Base-by-base conservation (phyloP, 2,888 invertebrate genomes). In the Drosophila rellima region DNA sequence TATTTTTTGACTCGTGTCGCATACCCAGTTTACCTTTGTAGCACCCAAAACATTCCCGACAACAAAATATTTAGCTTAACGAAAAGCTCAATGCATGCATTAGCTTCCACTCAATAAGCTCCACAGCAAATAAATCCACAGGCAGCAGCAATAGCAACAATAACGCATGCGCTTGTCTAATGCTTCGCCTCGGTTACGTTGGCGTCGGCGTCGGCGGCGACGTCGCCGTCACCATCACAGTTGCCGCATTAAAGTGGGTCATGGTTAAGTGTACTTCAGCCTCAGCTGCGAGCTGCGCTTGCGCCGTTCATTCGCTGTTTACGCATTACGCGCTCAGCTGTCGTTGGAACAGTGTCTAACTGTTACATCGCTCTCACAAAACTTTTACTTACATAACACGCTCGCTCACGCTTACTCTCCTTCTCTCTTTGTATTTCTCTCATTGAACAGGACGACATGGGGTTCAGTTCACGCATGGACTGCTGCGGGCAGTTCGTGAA, bases 401-500 rank as follows among this genome's bases (percentile, higher is more conserved):
- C 11, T 54, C 39, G 13, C 26, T 63, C 10, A 15, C 48, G 17
- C 39, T 23, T 29, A 3, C 42, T 13, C 18, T 10, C 23, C 23
- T 15, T 31, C 15, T 37, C 52, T 40, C 31, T 29, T 29, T 18
- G 33, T 35, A 17, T 50, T 37, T 23, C 47, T 56, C 10, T 18
- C 0, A 20, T 37, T 40, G 44, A 11, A 23, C 78, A 91, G 90
- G 90, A 90, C 88, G 92, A 86, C 55, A 96, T 96, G 96, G 96
- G 95, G 59, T 95, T 95, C 93, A 95, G 96, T 78, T 95, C 95
- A 74, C 95, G 96, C 90, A 96, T 97, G 96, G 96, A 97, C 93
- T 96, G 97, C 91, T 97, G 97, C 92, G 97, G 97, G 75, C 95
- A 96, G 88, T 96, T 95, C 90, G 96, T 97, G 94, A 97, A 98